Base-by-base conservation (phyloP, 2,888 invertebrate species). In the Drosophila nr. perissopoda region DNA sequence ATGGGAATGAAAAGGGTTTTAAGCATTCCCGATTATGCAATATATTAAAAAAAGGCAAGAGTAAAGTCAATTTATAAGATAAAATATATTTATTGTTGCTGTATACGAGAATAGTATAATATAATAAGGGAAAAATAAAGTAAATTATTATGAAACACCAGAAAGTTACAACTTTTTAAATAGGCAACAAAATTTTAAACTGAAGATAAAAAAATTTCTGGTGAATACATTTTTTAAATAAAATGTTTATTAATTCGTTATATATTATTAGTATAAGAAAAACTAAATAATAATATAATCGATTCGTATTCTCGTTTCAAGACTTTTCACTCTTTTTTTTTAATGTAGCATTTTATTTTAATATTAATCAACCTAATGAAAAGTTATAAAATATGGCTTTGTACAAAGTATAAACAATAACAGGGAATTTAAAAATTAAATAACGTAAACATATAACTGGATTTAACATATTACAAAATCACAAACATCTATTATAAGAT, bases 201-300 rank as follows among this genome's bases (percentile, higher is more conserved):
- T 4, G 2, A n/a, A 4, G 4, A 0, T 8, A 8, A n/a, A 8
- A n/a, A 1, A n/a, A 1, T 8, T 38, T 1, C 0, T 40, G 10
- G 4, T 10, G 10, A 10, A 10, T n/a, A 8, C 1, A 38, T 18
- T 38, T 38, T 18, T 0, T 18, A 38, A 38, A 38, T 18, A 7
- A 3, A 7, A 38, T 18, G 2, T 7, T 38, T 16, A 38, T 38
- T 34, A 11, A 3, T 33, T 33, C 4, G 0, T 33, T 33, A 33
- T 33, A 4, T 33, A 33, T 11, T 33, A 33, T 11, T 33, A 34
- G 31, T 31, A 31, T 10, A 31, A 31, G 2, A 0, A 36, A 36
- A 36, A 1, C 16, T 2, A 18, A 36, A 6, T n/a, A 38, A 4
- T 38, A n/a, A 4, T n/a, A 40, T n/a, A n/a, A 10, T 18, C 10